Conservation (phyloP, 2,888 invertebrate genomes). For the Leucophora obtusa region DNA sequence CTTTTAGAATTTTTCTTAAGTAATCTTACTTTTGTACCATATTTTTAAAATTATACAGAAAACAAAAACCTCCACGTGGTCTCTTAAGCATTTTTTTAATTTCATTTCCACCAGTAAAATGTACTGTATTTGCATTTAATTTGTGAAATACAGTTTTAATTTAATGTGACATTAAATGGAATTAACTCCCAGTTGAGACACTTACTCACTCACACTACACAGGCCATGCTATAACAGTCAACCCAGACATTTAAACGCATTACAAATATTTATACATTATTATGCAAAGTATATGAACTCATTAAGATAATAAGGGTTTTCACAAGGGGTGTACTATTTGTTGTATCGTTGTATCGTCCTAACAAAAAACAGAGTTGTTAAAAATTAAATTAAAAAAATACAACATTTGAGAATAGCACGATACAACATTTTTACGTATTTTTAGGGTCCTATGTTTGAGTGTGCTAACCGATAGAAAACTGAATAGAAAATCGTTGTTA, state of each 20-base stretch:
- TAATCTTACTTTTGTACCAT: not conserved
- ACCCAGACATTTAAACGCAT: conserved; percentile 15
- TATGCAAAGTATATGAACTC: conserved; percentile 55
- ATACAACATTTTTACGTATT: too few relatives aligned
- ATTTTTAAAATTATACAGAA: not conserved
- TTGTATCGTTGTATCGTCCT: conserved; percentile 52
- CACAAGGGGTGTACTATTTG: too few relatives aligned
- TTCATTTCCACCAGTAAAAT: not conserved
- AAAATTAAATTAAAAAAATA: too few relatives aligned
- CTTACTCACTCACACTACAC: not conserved
- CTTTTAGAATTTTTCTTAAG: not conserved
- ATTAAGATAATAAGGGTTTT: conserved; percentile 63
- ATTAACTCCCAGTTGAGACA: conserved; percentile 46
- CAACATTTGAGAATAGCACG: too few relatives aligned
- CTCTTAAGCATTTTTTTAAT: not conserved
- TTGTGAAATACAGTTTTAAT: conserved; percentile 23
- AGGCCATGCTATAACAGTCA: conserved; percentile 4
- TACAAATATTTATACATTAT: conserved; percentile 21
- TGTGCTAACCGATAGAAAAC: too few relatives aligned
- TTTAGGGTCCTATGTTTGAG: too few relatives aligned
- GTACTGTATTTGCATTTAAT: not conserved
- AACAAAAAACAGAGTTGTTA: too few relatives aligned
- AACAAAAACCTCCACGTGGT: not conserved
- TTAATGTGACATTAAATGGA: conserved; percentile 53
- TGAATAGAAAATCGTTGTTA: too few relatives aligned